phyloP scores from a whole-genome alignment of 2,113 vertebrate species.

The Solea solea region DNA sequence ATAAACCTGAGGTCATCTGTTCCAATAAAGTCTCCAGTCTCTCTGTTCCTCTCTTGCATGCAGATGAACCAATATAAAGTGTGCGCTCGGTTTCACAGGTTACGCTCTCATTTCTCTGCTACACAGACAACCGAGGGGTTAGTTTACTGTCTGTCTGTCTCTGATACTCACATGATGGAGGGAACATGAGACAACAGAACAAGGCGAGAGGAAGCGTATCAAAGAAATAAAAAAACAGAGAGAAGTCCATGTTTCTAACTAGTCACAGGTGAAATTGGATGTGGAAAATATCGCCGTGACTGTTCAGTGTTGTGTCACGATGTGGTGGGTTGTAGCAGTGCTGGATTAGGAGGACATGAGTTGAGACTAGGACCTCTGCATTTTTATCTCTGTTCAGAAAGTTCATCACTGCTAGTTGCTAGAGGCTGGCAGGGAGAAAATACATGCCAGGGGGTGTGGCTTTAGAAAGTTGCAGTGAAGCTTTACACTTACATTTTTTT shows the following conservation, averaged over 20 bases:
- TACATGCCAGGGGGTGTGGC: slow-evolving; percentile 55
- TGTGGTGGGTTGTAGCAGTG: too few species aligned
- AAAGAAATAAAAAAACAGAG: slow-evolving; percentile 19
- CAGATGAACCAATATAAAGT: slow-evolving; percentile 67
- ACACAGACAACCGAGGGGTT: slow-evolving; percentile 27
- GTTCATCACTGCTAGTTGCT: slow-evolving; percentile 65
- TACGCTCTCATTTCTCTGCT: slow-evolving; percentile 53
- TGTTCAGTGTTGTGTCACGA: slow-evolving; percentile 54
- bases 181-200: slow-evolving; percentile 6
- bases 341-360: slow-evolving; percentile 24
- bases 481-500: slow-evolving; percentile 36
- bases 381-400: slow-evolving; percentile 48
- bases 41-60: slow-evolving; percentile 49
- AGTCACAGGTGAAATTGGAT: slow-evolving; percentile 62
- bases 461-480: slow-evolving; percentile 56
- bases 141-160: slow-evolving; percentile 40
- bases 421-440: slow-evolving; percentile 60
- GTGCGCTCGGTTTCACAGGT: slow-evolving; percentile 45
- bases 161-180: slow-evolving; percentile 3
- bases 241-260: slow-evolving; percentile 60
- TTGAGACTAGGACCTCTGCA: slow-evolving; percentile 54
- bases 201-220: slow-evolving; percentile 14
- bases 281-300: slow-evolving; percentile 47
- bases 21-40: slow-evolving; percentile 62
- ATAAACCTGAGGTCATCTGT: slow-evolving; percentile 72